Evolutionary conservation across 2,888 invertebrate species (phyloP).

Genomic region (Hydraecia micacea): DNA sequence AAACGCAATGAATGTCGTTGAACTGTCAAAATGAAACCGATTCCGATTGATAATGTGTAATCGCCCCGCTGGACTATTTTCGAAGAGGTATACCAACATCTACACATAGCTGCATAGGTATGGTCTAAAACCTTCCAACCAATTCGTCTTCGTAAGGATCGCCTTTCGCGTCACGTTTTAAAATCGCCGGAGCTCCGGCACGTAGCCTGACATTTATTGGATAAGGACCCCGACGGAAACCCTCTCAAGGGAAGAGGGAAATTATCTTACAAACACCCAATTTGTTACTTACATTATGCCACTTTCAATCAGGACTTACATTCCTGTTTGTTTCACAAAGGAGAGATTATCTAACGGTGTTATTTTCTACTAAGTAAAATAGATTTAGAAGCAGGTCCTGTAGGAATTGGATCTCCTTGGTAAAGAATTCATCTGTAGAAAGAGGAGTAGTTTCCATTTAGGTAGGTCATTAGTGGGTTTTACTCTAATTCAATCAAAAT

Average conservation of each 20-base stretch:
- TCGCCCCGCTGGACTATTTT: no score
- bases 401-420: not conserved
- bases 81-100: no score
- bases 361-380: not conserved
- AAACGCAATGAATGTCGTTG: no score
- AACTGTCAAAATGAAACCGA: no score
- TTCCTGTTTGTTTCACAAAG: slow-evolving; percentile 40
- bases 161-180: slow-evolving; percentile 53
- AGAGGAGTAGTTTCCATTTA: no score
- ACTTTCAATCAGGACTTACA: slow-evolving; percentile 33
- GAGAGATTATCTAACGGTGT: not conserved
- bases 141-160: slow-evolving; percentile 53
- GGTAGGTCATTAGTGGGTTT: not conserved
- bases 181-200: slow-evolving; percentile 55
- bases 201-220: slow-evolving; percentile 62
- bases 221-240: slow-evolving; percentile 53
- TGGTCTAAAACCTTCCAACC: slow-evolving; percentile 14
- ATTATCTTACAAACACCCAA: slow-evolving; percentile 64
- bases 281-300: slow-evolving; percentile 50
- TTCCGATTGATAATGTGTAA: no score
- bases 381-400: slow-evolving; percentile 16
- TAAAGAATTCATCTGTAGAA: not conserved
- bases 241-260: slow-evolving; percentile 53
- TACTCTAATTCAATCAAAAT: not conserved
- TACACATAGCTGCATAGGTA: not conserved